Percentiles rank a stretch among this genome's conserved stretches.
These are phyloP conservation scores for Rutilus rutilus DNA, from an alignment of 2,113 vertebrate genomes.

Conservation along the genomic window DNA sequence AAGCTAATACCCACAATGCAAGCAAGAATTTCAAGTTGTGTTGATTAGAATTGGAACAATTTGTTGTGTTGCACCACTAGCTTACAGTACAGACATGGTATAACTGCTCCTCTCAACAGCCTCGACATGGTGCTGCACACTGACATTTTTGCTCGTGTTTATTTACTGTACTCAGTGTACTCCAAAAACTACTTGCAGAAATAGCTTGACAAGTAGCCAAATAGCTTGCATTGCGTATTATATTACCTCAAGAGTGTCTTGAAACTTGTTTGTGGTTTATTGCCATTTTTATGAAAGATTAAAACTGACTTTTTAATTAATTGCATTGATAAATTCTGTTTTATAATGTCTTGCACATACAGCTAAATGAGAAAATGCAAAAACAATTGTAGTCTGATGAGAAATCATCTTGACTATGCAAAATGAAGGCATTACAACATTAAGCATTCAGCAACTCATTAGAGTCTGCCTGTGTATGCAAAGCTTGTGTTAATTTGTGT, in stretches of 20 bases:
- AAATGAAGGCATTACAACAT: background rate
- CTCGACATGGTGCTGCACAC: background rate
- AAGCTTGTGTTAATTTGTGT: slow-evolving; percentile 22
- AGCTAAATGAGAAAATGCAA: background rate
- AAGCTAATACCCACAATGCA: background rate
- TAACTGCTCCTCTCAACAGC: background rate
- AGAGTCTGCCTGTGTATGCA: background rate
- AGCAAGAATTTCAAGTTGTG: background rate
- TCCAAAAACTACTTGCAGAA: background rate
- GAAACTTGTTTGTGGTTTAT: background rate
- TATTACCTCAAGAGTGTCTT: background rate
- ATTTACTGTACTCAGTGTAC: slow-evolving; percentile 1
- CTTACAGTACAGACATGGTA: background rate
- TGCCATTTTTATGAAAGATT: background rate
- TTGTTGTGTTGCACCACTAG: background rate
- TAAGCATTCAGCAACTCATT: slow-evolving; percentile 7
- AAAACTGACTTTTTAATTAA: background rate
- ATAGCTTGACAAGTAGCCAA: background rate
- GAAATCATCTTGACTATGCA: slow-evolving; percentile 9
- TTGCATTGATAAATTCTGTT: background rate
- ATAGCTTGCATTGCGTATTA: background rate
- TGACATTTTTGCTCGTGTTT: background rate
- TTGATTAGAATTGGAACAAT: background rate
- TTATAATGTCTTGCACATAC: background rate
- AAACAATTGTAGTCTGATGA: background rate